phyloP scores from a whole-genome alignment of 2,797 vertebrate genomes.

The Crenuchus spilurus region DNA sequence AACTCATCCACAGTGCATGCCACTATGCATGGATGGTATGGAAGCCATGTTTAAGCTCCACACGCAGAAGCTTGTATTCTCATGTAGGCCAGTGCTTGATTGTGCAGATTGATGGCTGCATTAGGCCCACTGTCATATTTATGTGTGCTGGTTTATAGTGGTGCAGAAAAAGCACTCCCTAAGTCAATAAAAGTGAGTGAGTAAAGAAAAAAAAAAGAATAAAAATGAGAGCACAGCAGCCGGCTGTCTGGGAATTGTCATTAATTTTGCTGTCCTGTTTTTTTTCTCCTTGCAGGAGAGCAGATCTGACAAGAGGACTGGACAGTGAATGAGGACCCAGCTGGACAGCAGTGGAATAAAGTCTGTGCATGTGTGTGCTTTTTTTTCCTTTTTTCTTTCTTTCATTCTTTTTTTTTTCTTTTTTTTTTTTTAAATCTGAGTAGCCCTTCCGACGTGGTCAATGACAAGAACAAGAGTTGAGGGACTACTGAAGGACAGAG shows the following conservation, averaged over 20 bases:
- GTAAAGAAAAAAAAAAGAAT: conserved; percentile 56
- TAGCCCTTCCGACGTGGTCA: conserved; percentile 61
- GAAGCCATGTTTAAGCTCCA: neutral
- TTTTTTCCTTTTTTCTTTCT: conserved; percentile 38
- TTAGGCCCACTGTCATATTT: conserved; percentile 68
- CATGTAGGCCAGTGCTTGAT: conserved; percentile 57
- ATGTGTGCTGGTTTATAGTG: conserved; percentile 67
- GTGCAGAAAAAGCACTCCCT: conserved; percentile 59
- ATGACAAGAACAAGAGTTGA: conserved; percentile 67
- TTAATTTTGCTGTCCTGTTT: conserved; percentile 70
- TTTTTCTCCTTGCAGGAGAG: conserved; percentile 68
- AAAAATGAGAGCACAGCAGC: conserved; percentile 55
- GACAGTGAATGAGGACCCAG: conserved; percentile 67
- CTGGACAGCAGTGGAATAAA: conserved; percentile 52
- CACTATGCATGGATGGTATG: conserved; percentile 2
- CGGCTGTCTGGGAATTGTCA: conserved; percentile 61
- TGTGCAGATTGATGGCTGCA: conserved; percentile 63
- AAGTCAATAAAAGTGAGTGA: conserved; percentile 72
- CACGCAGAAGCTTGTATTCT: conserved; percentile 12
- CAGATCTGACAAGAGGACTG: conserved; percentile 64
- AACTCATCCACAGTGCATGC: neutral
- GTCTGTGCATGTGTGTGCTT: neutral
- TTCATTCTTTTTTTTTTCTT: conserved; percentile 41
- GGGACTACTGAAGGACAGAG: conserved; percentile 57
- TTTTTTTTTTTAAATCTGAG: conserved; percentile 25